A percentile compares a stretch with the other conserved stretches of the same genome.
Evolutionary conservation across 2,113 vertebrate genomes (phyloP).

Genomic region (Lipotes vexillifer): DNA sequence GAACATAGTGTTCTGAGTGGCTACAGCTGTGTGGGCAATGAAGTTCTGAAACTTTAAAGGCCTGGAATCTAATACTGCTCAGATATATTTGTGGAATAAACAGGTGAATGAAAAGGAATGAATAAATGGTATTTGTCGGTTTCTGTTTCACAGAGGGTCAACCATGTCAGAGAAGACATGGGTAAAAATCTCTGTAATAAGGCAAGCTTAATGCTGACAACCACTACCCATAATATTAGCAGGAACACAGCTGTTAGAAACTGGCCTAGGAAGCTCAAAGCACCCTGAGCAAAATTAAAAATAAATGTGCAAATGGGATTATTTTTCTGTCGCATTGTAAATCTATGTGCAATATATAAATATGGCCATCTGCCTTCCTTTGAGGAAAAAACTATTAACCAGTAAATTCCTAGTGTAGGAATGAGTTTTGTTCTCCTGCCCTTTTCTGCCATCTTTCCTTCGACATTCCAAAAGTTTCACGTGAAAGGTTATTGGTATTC

Average conservation of each 20-base stretch:
- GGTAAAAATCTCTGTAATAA: not conserved
- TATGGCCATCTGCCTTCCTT: not conserved
- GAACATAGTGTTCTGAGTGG: not conserved
- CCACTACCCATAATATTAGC: not conserved
- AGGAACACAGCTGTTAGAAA: not conserved
- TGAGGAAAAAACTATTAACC: not conserved
- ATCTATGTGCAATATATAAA: not conserved
- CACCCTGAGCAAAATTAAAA: not conserved
- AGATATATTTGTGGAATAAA: not conserved
- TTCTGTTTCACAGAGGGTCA: not conserved
- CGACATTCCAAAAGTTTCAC: not conserved
- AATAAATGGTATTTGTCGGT: not conserved
- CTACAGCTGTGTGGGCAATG: too few relatives aligned
- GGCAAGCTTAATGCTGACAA: not conserved
- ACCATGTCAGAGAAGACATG: not conserved
- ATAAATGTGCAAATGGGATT: not conserved
- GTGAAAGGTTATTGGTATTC: not conserved
- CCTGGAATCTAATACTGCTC: not conserved
- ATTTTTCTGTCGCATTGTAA: not conserved
- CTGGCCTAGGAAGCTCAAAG: not conserved
- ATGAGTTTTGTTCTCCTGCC: not conserved
- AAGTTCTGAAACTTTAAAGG: not conserved
- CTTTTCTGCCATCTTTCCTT: not conserved
- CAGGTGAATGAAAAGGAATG: not conserved
- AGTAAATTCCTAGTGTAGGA: not conserved